Percentiles rank a stretch among this genome's conserved stretches.
Conservation (phyloP, 1,140 invertebrate genomes). For the Drosophila teissieri region DNA sequence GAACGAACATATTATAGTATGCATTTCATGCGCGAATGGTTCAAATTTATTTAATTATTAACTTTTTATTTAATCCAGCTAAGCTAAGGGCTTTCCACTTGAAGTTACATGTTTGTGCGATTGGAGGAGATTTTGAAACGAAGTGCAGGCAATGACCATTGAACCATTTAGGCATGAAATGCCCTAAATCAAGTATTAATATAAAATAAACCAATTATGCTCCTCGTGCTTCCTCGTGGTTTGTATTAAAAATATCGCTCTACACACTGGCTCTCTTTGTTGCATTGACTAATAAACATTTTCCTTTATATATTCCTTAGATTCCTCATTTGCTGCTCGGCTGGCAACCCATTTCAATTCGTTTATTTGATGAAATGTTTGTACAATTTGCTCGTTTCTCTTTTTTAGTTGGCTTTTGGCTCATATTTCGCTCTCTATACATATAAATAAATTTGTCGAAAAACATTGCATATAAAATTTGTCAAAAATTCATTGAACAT, state of each 20-base stretch:
- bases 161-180: conserved; percentile 77
- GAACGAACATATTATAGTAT: conserved; percentile 40
- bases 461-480: conserved; percentile 60
- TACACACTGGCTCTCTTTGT: conserved; percentile 44
- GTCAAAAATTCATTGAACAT: conserved; percentile 46
- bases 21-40: conserved; percentile 73
- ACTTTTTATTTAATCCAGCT: conserved; percentile 22
- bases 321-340: conserved; percentile 2
- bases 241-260: conserved; percentile 64
- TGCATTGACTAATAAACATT: conserved; percentile 71
- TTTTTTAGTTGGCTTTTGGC: conserved; percentile 13
- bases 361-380: conserved; percentile 19
- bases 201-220: conserved; percentile 19
- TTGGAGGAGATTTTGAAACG: conserved; percentile 26
- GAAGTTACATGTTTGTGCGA: conserved; percentile 45
- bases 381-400: conserved; percentile 39
- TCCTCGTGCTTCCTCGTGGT: conserved; percentile 10
- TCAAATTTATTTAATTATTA: conserved; percentile 27
- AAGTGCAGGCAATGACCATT: conserved; percentile 44
- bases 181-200: conserved; percentile 44
- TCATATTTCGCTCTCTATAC: conserved; percentile 19
- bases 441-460: conserved; percentile 50
- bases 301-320: conserved; percentile 2
- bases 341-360: conserved; percentile 10
- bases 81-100: conserved; percentile 16